Base-by-base conservation (phyloP, 2,113 vertebrate genomes). In the Nibea coibor region DNA sequence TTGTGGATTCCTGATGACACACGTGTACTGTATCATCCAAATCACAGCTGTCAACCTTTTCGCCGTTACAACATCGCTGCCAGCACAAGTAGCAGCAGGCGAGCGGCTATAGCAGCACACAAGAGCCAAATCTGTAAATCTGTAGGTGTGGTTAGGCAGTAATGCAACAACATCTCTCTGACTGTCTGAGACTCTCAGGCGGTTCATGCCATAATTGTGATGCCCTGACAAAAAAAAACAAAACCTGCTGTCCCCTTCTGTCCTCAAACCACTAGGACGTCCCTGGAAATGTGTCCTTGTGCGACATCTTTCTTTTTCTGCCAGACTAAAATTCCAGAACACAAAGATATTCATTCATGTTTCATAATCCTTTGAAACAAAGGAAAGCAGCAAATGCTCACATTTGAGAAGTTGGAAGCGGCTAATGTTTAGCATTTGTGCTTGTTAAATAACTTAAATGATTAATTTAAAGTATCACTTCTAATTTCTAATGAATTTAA, bases 21-120 rank as follows among this genome's bases (percentile, higher is more conserved):
- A 17, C 10, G 48, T 22, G 3, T 3, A 12, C 4, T 14, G 5
- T 14, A 12, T 51, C 72, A 51, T 64, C 61, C 43, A 63, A 54
- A 86, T 82, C 70, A 79, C 43, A 81, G 77, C 91, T 20, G 26
- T 88, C 82, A 73, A 87, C 89, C 82, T 92, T 86, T 89, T 78
- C 78, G 53, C 47, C 20, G 54, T 84, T 71, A 16, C 72, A 48
- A 42, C 65, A 76, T 81, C 43, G 4, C 50, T 5, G 4, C 22
- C 15, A n/a, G 69, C 43, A 51, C 35, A 70, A 73, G 84, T 59
- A 54, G 42, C 61, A 59, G 72, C 72, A 78, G 24, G 75, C 74
- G 31, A 50, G 70, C 0, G 2, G 20, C 54, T 53, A 10, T 9
- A 31, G 43, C 17, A 20, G 31, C 35, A 62, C 45, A 50, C 12